These are phyloP conservation scores for Dendrocincla tyrannina DNA, from an alignment of 2,797 vertebrate species.

Conservation along the genomic window DNA sequence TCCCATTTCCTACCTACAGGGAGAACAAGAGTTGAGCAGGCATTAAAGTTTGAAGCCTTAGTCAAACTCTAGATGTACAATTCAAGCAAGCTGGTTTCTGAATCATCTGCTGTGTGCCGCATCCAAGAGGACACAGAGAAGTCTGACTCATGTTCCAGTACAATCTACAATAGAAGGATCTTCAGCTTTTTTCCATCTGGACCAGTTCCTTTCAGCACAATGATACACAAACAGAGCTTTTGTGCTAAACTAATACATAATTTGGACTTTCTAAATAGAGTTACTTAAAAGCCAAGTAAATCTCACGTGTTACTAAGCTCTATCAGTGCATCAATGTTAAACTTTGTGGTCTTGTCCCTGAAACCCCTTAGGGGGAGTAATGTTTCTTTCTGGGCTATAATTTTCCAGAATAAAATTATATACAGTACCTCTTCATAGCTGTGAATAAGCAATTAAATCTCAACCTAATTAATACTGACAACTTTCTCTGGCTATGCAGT, in stretches of 20 bases:
- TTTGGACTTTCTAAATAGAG: neutral
- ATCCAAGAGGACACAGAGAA: neutral
- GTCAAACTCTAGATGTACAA: neutral
- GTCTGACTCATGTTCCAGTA: neutral
- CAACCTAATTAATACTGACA: neutral
- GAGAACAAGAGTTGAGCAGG: neutral
- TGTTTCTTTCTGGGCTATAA: neutral
- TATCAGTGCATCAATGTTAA: neutral
- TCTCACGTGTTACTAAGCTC: neutral
- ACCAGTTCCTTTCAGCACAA: neutral
- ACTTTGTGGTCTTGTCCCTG: neutral
- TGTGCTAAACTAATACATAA: neutral
- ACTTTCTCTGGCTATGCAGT: neutral
- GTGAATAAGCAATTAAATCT: neutral
- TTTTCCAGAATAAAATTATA: neutral
- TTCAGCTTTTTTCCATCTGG: neutral
- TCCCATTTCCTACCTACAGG: neutral
- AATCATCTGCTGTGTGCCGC: neutral
- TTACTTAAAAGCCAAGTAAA: neutral
- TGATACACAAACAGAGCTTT: neutral
- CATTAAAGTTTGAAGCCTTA: neutral
- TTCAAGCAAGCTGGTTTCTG: neutral
- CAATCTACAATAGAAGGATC: neutral
- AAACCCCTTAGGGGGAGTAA: neutral
- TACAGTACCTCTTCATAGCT: neutral